Percentiles rank a stretch among this genome's conserved stretches.
Evolutionary conservation across 2,797 vertebrate species (phyloP).

Genomic region (Hypotaenidia philippensis): DNA sequence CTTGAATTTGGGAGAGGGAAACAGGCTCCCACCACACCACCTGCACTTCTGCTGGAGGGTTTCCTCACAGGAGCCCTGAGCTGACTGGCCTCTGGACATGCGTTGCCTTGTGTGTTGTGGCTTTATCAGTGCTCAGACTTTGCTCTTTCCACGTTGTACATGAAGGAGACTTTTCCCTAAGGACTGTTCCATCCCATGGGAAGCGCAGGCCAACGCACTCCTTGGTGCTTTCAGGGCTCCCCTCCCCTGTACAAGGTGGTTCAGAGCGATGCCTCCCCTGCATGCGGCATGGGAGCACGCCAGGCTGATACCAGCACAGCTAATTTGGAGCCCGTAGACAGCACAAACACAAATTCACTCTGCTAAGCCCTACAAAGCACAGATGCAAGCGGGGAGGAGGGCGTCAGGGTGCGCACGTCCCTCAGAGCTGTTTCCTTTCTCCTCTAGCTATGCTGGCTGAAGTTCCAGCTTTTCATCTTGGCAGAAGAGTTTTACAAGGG

Average conservation of each 20-base stretch:
- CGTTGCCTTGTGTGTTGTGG: neutral
- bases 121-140: neutral
- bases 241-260: neutral
- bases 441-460: neutral
- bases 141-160: neutral
- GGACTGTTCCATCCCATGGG: neutral
- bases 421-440: neutral
- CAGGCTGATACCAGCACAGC: neutral
- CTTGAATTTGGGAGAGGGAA: neutral
- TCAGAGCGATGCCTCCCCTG: neutral
- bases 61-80: neutral
- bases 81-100: neutral
- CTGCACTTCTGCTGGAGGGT: neutral
- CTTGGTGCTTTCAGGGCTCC: neutral
- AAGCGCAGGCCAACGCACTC: neutral
- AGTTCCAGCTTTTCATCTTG: slow-evolving; percentile 67
- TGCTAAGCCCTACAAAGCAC: neutral
- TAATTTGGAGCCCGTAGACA: neutral
- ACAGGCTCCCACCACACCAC: neutral
- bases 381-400: neutral
- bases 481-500: slow-evolving; percentile 67
- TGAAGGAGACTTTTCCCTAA: neutral
- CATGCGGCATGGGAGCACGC: accelerated
- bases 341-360: neutral
- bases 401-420: neutral